Percentiles rank a stretch among this genome's conserved stretches.
Conservation (phyloP, 2,888 invertebrate genomes). For the Eudemis profundana region DNA sequence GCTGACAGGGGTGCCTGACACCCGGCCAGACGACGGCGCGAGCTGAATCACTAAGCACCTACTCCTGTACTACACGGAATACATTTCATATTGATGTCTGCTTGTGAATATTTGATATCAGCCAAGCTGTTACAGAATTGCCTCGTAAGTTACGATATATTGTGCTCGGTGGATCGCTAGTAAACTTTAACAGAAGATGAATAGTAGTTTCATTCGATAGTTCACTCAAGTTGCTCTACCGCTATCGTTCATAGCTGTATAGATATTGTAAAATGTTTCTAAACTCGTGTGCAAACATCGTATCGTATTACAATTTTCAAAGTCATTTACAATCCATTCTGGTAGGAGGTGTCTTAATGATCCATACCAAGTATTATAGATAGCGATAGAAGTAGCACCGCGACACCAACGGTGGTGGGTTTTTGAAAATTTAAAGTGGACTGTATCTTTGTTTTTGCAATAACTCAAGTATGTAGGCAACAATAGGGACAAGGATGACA, state of each 20-base stretch:
- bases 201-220: constrained; percentile 17
- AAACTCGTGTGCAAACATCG: not conserved
- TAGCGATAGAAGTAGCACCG: too few relatives aligned
- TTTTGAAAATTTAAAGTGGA: too few relatives aligned
- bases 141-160: constrained; percentile 12
- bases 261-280: not conserved
- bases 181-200: constrained; percentile 16
- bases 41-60: constrained; percentile 33
- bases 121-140: constrained; percentile 1
- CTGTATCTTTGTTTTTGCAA: too few relatives aligned
- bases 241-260: not conserved
- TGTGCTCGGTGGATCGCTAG: not conserved
- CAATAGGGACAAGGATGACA: too few relatives aligned
- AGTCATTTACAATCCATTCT: not conserved
- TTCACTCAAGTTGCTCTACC: constrained; percentile 6
- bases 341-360: too few relatives aligned
- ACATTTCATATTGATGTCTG: constrained; percentile 21
- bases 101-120: constrained; percentile 19
- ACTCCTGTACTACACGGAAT: constrained; percentile 8
- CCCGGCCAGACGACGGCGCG: constrained; percentile 15
- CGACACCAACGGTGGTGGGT: too few relatives aligned
- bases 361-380: too few relatives aligned
- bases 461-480: too few relatives aligned
- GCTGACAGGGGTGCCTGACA: constrained; percentile 17
- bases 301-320: not conserved